Percentiles rank a stretch among this genome's conserved stretches.
phyloP scores from a whole-genome alignment of 2,113 vertebrate species.

The Nesoenas mayeri region DNA sequence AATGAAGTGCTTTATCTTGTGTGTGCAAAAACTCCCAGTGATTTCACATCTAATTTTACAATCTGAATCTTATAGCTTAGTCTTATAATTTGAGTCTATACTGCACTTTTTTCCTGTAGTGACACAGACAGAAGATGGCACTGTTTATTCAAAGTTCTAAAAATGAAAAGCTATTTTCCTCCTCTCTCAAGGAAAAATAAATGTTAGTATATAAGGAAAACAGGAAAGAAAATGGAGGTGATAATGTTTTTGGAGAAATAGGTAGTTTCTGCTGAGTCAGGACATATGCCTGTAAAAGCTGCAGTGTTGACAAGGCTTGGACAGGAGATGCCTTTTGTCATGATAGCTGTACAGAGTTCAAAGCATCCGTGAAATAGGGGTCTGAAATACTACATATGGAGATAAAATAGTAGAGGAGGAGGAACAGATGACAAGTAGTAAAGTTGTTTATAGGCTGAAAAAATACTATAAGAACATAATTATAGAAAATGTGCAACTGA shows the following conservation, averaged over 20 bases:
- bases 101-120: conserved; percentile 16
- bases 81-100: neutral
- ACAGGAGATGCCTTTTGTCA: neutral
- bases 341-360: neutral
- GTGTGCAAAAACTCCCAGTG: neutral
- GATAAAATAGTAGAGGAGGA: neutral
- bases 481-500: neutral
- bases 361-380: neutral
- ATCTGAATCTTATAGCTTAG: neutral
- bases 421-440: neutral
- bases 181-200: neutral
- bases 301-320: neutral
- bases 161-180: neutral
- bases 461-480: neutral
- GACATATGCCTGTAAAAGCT: neutral
- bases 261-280: conserved; percentile 1
- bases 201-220: neutral
- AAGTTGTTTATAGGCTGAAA: neutral
- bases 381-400: neutral
- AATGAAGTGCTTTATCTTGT: neutral
- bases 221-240: conserved; percentile 20
- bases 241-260: conserved; percentile 8
- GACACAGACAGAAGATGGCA: conserved; percentile 74
- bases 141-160: conserved; percentile 63
- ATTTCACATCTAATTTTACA: neutral